Evolutionary conservation across 2,888 invertebrate genomes (phyloP).

Genomic region (Germaria angustata): DNA sequence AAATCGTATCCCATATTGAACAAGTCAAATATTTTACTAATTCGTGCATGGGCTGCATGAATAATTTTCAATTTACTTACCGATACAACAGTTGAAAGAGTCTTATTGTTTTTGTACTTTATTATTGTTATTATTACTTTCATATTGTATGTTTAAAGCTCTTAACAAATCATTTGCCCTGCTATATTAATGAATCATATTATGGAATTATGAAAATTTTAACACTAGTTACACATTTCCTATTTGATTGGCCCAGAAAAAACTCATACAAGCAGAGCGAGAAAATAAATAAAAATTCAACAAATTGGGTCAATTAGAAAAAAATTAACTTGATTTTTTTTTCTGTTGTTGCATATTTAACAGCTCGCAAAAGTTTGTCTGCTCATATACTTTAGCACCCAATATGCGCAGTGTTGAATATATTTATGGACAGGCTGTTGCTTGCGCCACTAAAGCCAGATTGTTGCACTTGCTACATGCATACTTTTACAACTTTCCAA

Average conservation of each 20-base stretch:
- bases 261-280: background rate
- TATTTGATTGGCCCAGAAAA: conserved; percentile 44
- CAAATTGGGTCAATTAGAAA: conserved; percentile 67
- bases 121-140: no score
- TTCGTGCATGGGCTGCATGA: no score
- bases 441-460: background rate
- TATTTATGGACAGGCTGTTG: conserved; percentile 4
- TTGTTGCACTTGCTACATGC: background rate
- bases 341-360: conserved; percentile 34
- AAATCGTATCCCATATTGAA: no score
- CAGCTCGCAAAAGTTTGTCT: conserved; percentile 40
- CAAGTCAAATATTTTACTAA: no score
- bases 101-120: no score
- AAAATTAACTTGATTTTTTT: conserved; percentile 37
- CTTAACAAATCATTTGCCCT: conserved; percentile 11
- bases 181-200: conserved; percentile 23
- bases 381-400: conserved; percentile 43
- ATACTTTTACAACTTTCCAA: background rate
- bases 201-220: conserved; percentile 31
- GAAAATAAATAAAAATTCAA: conserved; percentile 25
- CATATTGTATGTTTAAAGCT: no score
- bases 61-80: no score
- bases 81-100: no score
- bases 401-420: conserved; percentile 10
- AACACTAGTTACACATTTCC: conserved; percentile 51